Percentiles rank a stretch among this genome's conserved stretches.
phyloP scores from a whole-genome alignment of 2,888 invertebrate species.

The Drosophila gaucha region DNA sequence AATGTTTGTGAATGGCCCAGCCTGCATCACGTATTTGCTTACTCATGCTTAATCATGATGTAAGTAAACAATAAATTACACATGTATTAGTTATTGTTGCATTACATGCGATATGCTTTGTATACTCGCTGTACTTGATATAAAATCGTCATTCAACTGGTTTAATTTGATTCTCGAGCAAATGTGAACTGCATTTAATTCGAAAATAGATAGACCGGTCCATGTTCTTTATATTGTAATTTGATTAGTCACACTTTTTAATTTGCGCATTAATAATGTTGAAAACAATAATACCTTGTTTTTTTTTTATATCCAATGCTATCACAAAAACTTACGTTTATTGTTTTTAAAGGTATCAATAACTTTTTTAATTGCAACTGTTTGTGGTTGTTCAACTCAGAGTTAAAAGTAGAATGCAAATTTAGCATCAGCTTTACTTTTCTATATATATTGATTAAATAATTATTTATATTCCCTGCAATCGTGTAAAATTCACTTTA shows the following conservation, averaged over 20 bases:
- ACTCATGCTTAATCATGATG: constrained; percentile 26
- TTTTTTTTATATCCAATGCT: too few species aligned
- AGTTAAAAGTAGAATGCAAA: neutral
- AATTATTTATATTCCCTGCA: neutral
- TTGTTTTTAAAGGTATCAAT: too few species aligned
- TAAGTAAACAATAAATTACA: neutral
- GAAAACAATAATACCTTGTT: too few species aligned
- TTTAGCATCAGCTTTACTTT: too few species aligned
- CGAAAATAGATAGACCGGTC: neutral
- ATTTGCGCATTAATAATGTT: neutral
- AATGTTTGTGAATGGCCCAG: constrained; percentile 1
- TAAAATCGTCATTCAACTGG: neutral
- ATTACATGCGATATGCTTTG: constrained; percentile 1
- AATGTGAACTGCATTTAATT: neutral
- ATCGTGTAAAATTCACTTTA: neutral
- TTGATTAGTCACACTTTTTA: constrained; percentile 3
- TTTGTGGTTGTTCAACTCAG: neutral
- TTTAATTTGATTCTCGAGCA: neutral
- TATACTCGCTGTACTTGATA: constrained; percentile 20
- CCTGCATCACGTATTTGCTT: constrained; percentile 17
- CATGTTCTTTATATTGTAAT: neutral
- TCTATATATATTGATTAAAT: neutral
- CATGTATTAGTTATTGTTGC: neutral
- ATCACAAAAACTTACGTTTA: too few species aligned
- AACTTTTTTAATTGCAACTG: neutral